These are phyloP conservation scores for Mustela erminea DNA, from an alignment of 2,797 vertebrate genomes.

Conservation along the genomic window DNA sequence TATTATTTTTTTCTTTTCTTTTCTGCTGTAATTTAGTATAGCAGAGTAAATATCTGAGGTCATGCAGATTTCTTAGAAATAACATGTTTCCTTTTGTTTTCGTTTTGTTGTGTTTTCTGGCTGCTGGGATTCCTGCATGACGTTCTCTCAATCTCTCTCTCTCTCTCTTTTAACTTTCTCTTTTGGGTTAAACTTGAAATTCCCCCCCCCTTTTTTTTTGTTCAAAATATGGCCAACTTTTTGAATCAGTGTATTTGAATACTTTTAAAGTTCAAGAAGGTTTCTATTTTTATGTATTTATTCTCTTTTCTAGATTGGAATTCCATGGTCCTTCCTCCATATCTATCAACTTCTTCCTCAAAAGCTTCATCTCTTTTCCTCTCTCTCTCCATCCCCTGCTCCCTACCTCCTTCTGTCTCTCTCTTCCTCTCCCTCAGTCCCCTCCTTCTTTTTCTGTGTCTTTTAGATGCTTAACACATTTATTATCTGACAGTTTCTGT, in stretches of 20 bases:
- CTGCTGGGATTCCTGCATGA: background rate
- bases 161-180: background rate
- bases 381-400: background rate
- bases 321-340: background rate
- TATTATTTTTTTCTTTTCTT: background rate
- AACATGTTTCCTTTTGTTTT: background rate
- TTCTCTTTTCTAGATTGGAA: background rate
- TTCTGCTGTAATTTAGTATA: background rate
- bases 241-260: background rate
- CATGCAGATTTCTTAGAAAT: background rate
- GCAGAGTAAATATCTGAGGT: background rate
- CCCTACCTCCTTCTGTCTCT: background rate
- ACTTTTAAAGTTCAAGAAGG: background rate
- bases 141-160: background rate
- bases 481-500: background rate
- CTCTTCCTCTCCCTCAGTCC: background rate
- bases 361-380: background rate
- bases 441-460: background rate
- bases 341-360: background rate
- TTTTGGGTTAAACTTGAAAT: background rate
- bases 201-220: too few relatives aligned
- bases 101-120: background rate
- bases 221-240: background rate
- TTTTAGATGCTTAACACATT: background rate
- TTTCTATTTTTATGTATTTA: background rate